These are phyloP conservation scores for Samia ricini DNA, from an alignment of 1,140 invertebrate genomes.

Conservation along the genomic window DNA sequence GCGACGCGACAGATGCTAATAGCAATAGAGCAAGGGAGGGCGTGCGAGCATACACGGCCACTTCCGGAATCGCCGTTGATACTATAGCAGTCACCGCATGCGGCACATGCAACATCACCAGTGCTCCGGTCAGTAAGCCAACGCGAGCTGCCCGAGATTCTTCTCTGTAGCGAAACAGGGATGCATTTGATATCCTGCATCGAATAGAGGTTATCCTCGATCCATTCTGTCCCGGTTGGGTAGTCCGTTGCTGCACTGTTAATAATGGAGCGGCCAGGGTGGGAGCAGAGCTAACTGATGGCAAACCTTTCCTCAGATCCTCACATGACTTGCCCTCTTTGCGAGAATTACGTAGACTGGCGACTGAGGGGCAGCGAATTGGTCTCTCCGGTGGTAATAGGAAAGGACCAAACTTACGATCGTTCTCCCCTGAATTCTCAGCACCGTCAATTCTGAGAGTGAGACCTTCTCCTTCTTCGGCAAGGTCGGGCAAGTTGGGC, in stretches of 20 bases:
- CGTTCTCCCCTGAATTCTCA: constrained; percentile 39
- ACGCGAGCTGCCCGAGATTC: constrained; percentile 89
- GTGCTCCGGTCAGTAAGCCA: constrained; percentile 78
- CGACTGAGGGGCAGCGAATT: constrained; percentile 61
- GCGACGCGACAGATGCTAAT: constrained; percentile 84
- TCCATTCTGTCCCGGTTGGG: constrained; percentile 55
- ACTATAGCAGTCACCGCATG: constrained; percentile 81
- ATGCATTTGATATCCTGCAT: constrained; percentile 88
- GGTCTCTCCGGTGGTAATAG: constrained; percentile 64
- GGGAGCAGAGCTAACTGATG: constrained; percentile 75
- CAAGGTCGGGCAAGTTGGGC: constrained; percentile 53
- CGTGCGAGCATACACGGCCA: constrained; percentile 58
- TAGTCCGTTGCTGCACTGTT: constrained; percentile 61
- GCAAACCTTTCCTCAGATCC: constrained; percentile 56
- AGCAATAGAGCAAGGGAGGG: constrained; percentile 82
- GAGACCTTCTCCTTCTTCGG: constrained; percentile 65
- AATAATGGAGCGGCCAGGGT: constrained; percentile 63
- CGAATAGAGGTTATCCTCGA: constrained; percentile 85
- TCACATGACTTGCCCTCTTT: constrained; percentile 61
- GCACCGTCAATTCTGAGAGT: constrained; percentile 65
- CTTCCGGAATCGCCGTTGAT: constrained; percentile 73
- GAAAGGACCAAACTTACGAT: constrained; percentile 63
- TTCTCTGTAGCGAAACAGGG: constrained; percentile 89
- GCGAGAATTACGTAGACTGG: constrained; percentile 56
- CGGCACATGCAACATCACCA: constrained; percentile 85